Base-by-base conservation (phyloP, 2,113 vertebrate genomes). In the Cyanoderma ruficeps region DNA sequence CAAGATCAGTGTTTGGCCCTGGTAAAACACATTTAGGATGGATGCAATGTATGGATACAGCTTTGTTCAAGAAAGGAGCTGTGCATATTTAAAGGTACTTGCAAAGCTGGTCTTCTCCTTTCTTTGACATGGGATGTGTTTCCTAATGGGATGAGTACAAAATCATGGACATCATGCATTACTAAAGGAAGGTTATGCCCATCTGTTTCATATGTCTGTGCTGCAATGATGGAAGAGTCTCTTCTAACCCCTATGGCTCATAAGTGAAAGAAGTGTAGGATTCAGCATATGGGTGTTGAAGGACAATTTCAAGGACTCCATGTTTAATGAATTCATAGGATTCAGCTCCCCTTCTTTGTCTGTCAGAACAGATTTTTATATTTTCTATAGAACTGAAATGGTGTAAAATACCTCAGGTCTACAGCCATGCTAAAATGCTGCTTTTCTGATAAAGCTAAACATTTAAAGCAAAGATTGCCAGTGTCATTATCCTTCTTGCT, bases 81-180 rank as follows among this genome's bases (percentile, higher is more conserved):
- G 88, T 95, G 95, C 75, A 89, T 94, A 92, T 91, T 89, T 81
- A 72, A 82, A 84, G 63, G 95, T 97, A 96, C 90, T 96, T 87
- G 78, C 75, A 83, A 76, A 90, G 89, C 83, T 94, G 69, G 59
- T 85, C 88, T 89, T 93, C 90, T 96, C 96, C 96, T 96, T 94
- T 92, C 91, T 87, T 88, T 63, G 71, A 94, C 79, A 41, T 13
- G 50, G 60, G 78, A 53, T 41, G 50, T 74, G 79, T 55, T 77
- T 87, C 63, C 71, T 96, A 83, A 87, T 57, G 11, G 28, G 77
- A 92, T 93, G 81, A 93, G 53, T 83, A 87, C 85, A 89, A 89
- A 83, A 71, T 61, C 85, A 60, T 23, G 80, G 94, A 79, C 84
- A 72, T 56, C 56, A 56, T 82, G 91, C 93, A 93, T 85, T 80